phyloP scores from a whole-genome alignment of 2,113 vertebrate genomes.

The Clarias gariepinus region DNA sequence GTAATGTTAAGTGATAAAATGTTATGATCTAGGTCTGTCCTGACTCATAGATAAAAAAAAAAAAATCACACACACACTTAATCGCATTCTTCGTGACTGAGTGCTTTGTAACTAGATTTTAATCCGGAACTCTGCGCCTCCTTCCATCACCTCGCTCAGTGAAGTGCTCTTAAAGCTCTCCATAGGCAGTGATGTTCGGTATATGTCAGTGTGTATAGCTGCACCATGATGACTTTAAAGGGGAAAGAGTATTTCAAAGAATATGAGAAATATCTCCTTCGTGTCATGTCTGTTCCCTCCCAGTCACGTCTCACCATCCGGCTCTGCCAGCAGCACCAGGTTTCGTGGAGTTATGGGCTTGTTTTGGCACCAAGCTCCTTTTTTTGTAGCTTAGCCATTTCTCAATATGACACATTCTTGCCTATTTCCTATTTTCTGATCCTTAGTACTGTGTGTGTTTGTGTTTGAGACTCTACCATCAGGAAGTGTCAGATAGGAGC shows the following conservation, averaged over 20 bases:
- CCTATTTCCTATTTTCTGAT: not conserved
- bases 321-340: not conserved
- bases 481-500: conserved; percentile 23
- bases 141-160: not conserved
- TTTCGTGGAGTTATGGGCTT: not conserved
- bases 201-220: not conserved
- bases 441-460: not conserved
- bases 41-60: not conserved
- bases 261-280: not conserved
- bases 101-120: not conserved
- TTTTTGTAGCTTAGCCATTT: not conserved
- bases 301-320: not conserved
- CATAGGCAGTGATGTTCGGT: not conserved
- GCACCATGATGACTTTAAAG: not conserved
- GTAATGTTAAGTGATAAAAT: not conserved
- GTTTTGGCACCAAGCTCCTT: not conserved
- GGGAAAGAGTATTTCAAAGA: not conserved
- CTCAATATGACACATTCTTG: conserved; percentile 34
- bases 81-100: not conserved
- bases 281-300: not conserved
- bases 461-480: not conserved
- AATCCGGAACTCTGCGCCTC: not conserved
- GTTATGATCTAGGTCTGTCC: too few species aligned
- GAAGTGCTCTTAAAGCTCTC: not conserved
- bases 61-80: not conserved